Evolutionary conservation across 2,113 vertebrate genomes (phyloP).

Genomic region (Corvus moneduloides): DNA sequence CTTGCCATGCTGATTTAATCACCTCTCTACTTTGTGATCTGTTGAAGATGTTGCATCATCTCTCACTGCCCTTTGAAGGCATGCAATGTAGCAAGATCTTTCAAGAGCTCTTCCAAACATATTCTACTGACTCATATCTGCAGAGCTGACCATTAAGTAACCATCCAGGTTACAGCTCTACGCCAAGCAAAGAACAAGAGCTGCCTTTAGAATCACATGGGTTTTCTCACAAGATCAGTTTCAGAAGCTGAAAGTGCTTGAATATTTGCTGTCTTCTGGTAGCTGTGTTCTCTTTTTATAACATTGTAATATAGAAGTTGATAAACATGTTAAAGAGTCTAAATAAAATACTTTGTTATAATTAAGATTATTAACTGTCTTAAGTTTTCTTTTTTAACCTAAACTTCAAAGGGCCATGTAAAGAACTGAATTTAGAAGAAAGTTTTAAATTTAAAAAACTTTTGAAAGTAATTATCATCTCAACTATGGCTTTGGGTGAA

Average conservation of each 20-base stretch:
- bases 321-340: neutral
- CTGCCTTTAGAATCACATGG: neutral
- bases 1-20: neutral
- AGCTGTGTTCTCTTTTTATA: neutral
- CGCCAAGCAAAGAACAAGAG: neutral
- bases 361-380: neutral
- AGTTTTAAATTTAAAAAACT: neutral
- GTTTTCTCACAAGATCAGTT: neutral
- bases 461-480: neutral
- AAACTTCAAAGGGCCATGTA: rapidly evolving
- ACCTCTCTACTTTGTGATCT: neutral
- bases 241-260: neutral
- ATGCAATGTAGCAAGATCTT: neutral
- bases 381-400: neutral
- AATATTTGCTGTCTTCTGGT: neutral
- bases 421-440: neutral
- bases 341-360: neutral
- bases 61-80: neutral
- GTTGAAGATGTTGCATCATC: neutral
- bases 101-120: neutral
- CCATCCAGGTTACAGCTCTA: neutral
- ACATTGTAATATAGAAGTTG: neutral
- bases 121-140: neutral
- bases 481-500: rapidly evolving
- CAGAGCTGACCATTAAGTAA: neutral